phyloP scores from a whole-genome alignment of 2,113 vertebrate species.

The Paedocypris sp. region DNA sequence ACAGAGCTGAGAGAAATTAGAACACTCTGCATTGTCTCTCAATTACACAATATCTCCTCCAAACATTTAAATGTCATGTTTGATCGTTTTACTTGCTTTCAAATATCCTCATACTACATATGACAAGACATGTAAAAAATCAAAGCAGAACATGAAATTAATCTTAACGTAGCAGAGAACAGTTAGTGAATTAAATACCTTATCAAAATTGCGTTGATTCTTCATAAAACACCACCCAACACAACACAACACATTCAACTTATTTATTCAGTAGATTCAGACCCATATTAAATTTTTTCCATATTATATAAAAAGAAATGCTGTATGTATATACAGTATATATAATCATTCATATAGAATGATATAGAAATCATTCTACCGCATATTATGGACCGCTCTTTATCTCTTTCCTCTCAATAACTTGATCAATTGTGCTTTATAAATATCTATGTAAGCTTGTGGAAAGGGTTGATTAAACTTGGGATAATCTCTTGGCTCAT shows the following conservation, averaged over 20 bases:
- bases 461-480: slow-evolving; percentile 52
- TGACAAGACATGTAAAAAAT: slow-evolving; percentile 60
- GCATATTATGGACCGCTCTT: slow-evolving; percentile 1
- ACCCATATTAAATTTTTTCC: too few relatives aligned
- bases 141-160: slow-evolving; percentile 59
- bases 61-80: slow-evolving; percentile 27
- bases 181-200: slow-evolving; percentile 68
- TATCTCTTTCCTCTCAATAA: neutral
- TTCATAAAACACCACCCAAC: too few relatives aligned
- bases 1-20: slow-evolving; percentile 16
- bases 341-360: too few relatives aligned
- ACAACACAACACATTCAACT: too few relatives aligned
- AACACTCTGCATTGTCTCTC: slow-evolving; percentile 22
- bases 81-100: slow-evolving; percentile 17
- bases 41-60: slow-evolving; percentile 15
- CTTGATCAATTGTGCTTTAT: slow-evolving; percentile 26
- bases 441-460: slow-evolving; percentile 47
- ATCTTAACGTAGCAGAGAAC: slow-evolving; percentile 61
- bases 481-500: slow-evolving; percentile 53
- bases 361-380: slow-evolving; percentile 3
- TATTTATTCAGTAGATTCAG: too few relatives aligned
- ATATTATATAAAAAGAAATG: too few relatives aligned
- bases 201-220: slow-evolving; percentile 69
- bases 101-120: too few relatives aligned
- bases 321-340: too few relatives aligned